A percentile compares a stretch with the other conserved stretches of the same genome.
Evolutionary conservation across 2,888 invertebrate species (phyloP).

Genomic region (Ormyrus pomaceus): DNA sequence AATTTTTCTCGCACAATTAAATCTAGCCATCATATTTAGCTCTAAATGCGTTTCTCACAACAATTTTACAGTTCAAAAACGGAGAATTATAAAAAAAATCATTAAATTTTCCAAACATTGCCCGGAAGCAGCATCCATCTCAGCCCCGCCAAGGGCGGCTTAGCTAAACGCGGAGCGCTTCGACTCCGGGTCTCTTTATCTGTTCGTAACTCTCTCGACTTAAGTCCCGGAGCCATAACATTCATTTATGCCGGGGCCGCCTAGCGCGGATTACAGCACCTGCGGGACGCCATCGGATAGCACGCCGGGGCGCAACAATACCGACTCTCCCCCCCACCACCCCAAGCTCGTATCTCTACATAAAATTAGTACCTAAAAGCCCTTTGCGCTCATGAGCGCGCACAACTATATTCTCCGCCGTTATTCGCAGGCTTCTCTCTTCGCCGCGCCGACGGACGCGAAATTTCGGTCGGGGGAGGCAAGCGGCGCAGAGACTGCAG

Average conservation of each 20-base stretch:
- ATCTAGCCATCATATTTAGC: no score
- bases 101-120: no score
- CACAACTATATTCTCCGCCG: not conserved
- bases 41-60: no score
- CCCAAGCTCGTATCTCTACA: conserved; percentile 72
- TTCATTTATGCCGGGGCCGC: conserved; percentile 60
- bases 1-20: no score
- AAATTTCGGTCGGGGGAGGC: no score
- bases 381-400: conserved; percentile 64
- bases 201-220: not conserved
- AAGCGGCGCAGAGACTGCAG: no score
- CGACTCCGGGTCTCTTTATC: not conserved
- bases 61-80: no score
- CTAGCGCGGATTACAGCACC: conserved; percentile 65
- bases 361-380: conserved; percentile 75
- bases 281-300: conserved; percentile 64
- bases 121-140: no score
- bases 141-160: not conserved
- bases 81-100: no score
- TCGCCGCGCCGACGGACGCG: no score
- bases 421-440: no score
- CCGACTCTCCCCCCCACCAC: conserved; percentile 24
- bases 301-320: no score
- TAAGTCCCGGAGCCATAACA: conserved; percentile 26
- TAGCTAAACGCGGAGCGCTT: not conserved